Conservation (phyloP, 2,888 invertebrate species). For the Drosophila acutilabella region DNA sequence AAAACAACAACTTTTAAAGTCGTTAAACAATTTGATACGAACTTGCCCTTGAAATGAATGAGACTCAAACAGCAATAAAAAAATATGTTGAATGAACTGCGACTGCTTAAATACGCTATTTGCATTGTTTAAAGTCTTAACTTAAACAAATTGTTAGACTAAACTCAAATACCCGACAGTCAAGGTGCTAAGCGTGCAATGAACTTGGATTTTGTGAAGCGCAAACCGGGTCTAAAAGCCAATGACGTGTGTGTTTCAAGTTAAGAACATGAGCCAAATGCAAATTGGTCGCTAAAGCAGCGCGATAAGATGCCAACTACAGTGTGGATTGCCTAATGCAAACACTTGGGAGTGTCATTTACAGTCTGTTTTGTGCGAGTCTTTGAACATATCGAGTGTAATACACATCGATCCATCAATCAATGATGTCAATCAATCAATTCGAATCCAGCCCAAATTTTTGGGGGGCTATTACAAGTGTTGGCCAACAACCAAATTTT, state of each 20-base stretch:
- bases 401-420: slow-evolving; percentile 32
- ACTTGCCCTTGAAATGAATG: slow-evolving; percentile 67
- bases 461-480: slow-evolving; percentile 25
- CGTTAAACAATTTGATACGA: slow-evolving; percentile 73
- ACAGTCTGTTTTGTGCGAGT: slow-evolving; percentile 5
- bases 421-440: slow-evolving; percentile 37
- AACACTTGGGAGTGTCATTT: slow-evolving; percentile 7
- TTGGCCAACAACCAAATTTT: slow-evolving; percentile 2
- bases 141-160: background rate
- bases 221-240: slow-evolving; percentile 41
- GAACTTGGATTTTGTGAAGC: slow-evolving; percentile 28
- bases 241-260: slow-evolving; percentile 40
- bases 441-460: slow-evolving; percentile 23
- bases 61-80: slow-evolving; percentile 11
- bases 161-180: background rate
- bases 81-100: background rate
- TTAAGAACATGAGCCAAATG: slow-evolving; percentile 57
- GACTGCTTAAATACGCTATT: slow-evolving; percentile 21
- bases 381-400: background rate
- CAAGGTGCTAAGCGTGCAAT: slow-evolving; percentile 27
- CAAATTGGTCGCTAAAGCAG: slow-evolving; percentile 54
- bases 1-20: slow-evolving; percentile 53
- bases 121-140: background rate
- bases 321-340: slow-evolving; percentile 3
- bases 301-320: slow-evolving; percentile 28